phyloP scores from a whole-genome alignment of 2,888 invertebrate genomes.

The Alsophila aescularia region DNA sequence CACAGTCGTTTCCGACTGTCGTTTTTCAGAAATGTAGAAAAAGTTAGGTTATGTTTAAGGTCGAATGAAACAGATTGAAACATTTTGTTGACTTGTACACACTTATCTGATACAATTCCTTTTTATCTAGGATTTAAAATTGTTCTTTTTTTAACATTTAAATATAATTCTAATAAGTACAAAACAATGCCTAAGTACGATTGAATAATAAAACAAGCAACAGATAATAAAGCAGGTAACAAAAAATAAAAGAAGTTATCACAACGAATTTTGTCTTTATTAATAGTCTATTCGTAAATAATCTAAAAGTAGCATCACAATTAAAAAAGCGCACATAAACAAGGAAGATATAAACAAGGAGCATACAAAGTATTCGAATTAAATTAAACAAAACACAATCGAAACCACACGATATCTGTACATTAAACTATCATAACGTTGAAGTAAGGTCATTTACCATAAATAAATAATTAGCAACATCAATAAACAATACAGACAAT shows the following conservation, averaged over 20 bases:
- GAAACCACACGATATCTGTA: constrained; percentile 21
- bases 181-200: background rate
- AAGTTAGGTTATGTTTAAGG: background rate
- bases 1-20: constrained; percentile 18
- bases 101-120: constrained; percentile 24
- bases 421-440: background rate
- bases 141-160: background rate
- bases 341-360: constrained; percentile 55
- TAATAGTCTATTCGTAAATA: constrained; percentile 75
- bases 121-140: background rate
- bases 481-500: background rate
- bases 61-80: constrained; percentile 34
- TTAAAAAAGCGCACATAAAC: constrained; percentile 62
- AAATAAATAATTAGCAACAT: constrained; percentile 36
- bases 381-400: constrained; percentile 51
- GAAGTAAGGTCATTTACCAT: constrained; percentile 24
- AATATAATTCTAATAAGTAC: too few species aligned
- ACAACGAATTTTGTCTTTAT: constrained; percentile 78
- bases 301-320: constrained; percentile 81
- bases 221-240: constrained; percentile 37
- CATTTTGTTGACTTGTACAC: background rate
- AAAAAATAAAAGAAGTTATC: constrained; percentile 61
- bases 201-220: background rate
- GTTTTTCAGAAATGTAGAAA: background rate
- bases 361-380: constrained; percentile 53